phyloP scores from a whole-genome alignment of 53 echinoderm and acorn worm species.

The Henricia sp. region DNA sequence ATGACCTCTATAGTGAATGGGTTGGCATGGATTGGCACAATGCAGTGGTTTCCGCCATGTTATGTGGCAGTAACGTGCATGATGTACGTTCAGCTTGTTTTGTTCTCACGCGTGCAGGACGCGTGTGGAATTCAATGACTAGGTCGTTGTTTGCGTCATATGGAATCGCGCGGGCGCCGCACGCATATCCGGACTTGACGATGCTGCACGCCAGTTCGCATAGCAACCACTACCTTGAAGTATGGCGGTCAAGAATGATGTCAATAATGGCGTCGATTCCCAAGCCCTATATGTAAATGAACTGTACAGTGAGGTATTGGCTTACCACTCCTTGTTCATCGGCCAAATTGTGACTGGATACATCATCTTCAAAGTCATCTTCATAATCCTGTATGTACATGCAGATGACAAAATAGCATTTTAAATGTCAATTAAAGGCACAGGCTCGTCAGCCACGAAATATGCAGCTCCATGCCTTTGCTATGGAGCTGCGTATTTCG shows the following conservation, averaged over 20 bases:
- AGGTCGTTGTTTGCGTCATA: no score
- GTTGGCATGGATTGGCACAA: background rate
- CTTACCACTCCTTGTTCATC: slow-evolving; percentile 35
- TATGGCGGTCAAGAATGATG: background rate
- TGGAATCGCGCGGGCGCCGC: no score
- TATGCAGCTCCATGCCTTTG: no score
- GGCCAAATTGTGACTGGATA: slow-evolving; percentile 56
- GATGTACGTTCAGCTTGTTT: no score
- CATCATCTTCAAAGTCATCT: slow-evolving; percentile 92
- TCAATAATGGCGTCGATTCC: background rate
- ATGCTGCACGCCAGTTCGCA: background rate
- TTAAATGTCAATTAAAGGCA: background rate
- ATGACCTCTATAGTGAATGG: background rate
- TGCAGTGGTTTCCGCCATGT: background rate
- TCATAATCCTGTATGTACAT: slow-evolving; percentile 72
- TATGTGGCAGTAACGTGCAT: no score
- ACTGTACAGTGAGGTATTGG: background rate
- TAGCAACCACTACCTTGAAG: background rate
- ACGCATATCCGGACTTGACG: background rate
- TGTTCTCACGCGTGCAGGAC: no score
- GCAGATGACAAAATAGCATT: background rate
- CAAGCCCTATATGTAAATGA: background rate
- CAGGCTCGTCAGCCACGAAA: no score
- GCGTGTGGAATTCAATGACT: no score
- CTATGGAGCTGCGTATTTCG: no score